Conservation (phyloP, 2,797 vertebrate species). For the Neosilurus hyrtlii region DNA sequence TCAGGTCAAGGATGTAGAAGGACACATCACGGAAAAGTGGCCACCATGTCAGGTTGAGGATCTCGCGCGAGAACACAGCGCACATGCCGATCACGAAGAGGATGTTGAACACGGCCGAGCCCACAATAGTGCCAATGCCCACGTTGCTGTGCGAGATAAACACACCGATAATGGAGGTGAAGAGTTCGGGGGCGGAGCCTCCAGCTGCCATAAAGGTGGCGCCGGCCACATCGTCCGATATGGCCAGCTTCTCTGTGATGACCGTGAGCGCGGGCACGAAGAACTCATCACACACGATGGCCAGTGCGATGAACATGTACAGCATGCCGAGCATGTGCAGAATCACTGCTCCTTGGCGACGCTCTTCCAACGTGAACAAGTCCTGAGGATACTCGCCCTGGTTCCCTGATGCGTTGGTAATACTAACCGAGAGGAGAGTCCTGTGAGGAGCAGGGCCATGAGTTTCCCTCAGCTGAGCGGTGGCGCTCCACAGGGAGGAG, state of each 20-base stretch:
- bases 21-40: slow-evolving; percentile 96
- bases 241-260: slow-evolving; percentile 92
- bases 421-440: slow-evolving; percentile 85
- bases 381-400: slow-evolving; percentile 89
- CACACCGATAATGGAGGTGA: slow-evolving; percentile 96
- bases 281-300: slow-evolving; percentile 97
- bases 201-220: slow-evolving; percentile 99
- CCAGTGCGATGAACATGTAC: slow-evolving; percentile 99
- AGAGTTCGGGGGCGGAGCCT: slow-evolving; percentile 96
- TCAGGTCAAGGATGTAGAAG: slow-evolving; percentile 95
- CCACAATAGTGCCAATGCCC: slow-evolving; percentile 97
- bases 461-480: slow-evolving; percentile 63
- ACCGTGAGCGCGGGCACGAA: slow-evolving; percentile 96
- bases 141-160: slow-evolving; percentile 99
- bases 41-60: slow-evolving; percentile 98
- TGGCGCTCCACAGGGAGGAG: slow-evolving; percentile 65
- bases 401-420: slow-evolving; percentile 66
- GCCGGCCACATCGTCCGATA: slow-evolving; percentile 96
- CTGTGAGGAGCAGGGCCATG: slow-evolving; percentile 74
- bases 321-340: slow-evolving; percentile 96
- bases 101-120: slow-evolving; percentile 98
- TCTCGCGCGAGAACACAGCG: slow-evolving; percentile 96
- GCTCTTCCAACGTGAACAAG: slow-evolving; percentile 81
- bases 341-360: slow-evolving; percentile 85
- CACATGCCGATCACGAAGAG: slow-evolving; percentile 99